Evolutionary conservation across 2,888 invertebrate genomes (phyloP).

Genomic region (Chelonus formosanus): DNA sequence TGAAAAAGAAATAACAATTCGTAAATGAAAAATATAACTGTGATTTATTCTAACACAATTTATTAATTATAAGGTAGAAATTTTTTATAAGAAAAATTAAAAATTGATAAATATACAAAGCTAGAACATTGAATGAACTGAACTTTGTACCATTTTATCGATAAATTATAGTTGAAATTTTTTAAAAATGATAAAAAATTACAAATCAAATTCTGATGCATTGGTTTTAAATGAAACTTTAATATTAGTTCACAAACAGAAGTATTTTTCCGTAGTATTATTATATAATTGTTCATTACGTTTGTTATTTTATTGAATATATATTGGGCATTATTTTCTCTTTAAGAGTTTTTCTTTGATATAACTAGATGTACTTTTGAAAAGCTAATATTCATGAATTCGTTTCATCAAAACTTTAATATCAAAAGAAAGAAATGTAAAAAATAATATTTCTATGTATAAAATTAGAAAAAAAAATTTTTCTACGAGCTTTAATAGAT

Average conservation of each 20-base stretch:
- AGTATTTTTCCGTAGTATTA: background rate
- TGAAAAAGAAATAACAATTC: slow-evolving; percentile 33
- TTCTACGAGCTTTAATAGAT: slow-evolving; percentile 50
- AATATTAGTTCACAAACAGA: too few relatives aligned
- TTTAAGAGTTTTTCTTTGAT: too few relatives aligned
- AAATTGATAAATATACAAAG: slow-evolving; percentile 25
- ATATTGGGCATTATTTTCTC: slow-evolving; percentile 15
- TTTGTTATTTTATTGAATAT: background rate
- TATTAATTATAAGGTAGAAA: slow-evolving; percentile 50
- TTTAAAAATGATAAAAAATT: too few relatives aligned
- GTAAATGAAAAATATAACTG: slow-evolving; percentile 44
- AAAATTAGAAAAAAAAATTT: slow-evolving; percentile 27
- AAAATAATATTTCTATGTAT: too few relatives aligned
- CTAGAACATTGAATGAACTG: too few relatives aligned
- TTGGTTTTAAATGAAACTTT: too few relatives aligned
- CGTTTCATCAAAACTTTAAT: too few relatives aligned
- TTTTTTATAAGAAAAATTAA: slow-evolving; percentile 36
- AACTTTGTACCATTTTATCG: slow-evolving; percentile 23
- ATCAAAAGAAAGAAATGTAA: too few relatives aligned
- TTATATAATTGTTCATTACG: background rate
- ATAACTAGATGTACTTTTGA: too few relatives aligned
- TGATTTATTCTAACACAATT: slow-evolving; percentile 48
- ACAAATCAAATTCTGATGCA: too few relatives aligned
- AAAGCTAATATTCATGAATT: too few relatives aligned
- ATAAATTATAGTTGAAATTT: background rate